Evolutionary conservation across 2,888 invertebrate genomes (phyloP).

Genomic region (Melangyna quadrimaculata): DNA sequence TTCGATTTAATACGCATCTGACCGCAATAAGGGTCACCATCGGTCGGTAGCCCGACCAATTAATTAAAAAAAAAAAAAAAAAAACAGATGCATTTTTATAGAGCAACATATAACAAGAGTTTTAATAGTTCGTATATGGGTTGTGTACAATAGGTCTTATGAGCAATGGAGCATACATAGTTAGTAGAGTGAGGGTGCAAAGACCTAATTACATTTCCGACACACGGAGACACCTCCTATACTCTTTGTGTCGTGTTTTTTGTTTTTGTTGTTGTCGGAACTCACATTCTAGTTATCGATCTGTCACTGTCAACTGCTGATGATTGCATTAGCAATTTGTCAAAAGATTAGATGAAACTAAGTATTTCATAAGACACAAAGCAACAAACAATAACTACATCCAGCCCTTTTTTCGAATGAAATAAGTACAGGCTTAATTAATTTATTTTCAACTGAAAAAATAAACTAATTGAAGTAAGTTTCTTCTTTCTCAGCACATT

Average conservation of each 20-base stretch:
- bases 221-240: constrained; percentile 53
- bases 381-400: neutral
- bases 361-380: neutral
- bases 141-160: neutral
- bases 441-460: neutral
- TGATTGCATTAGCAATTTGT: constrained; percentile 47
- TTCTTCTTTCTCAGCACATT: constrained; percentile 6
- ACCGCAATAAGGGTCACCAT: constrained; percentile 40
- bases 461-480: constrained; percentile 17
- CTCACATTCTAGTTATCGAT: constrained; percentile 50
- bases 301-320: constrained; percentile 38
- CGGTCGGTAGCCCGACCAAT: constrained; percentile 56
- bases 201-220: constrained; percentile 50
- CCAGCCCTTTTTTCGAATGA: neutral
- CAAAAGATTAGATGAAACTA: constrained; percentile 18
- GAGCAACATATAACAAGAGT: neutral
- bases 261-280: neutral
- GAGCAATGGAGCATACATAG: neutral
- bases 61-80: constrained; percentile 37
- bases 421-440: constrained; percentile 12
- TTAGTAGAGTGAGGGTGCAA: constrained; percentile 12
- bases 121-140: neutral
- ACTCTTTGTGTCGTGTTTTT: neutral
- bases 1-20: constrained; percentile 48
- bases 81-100: constrained; percentile 57